phyloP scores from a whole-genome alignment of 92 coral and sea anemone species.

The Palythoa caribaeorum region DNA sequence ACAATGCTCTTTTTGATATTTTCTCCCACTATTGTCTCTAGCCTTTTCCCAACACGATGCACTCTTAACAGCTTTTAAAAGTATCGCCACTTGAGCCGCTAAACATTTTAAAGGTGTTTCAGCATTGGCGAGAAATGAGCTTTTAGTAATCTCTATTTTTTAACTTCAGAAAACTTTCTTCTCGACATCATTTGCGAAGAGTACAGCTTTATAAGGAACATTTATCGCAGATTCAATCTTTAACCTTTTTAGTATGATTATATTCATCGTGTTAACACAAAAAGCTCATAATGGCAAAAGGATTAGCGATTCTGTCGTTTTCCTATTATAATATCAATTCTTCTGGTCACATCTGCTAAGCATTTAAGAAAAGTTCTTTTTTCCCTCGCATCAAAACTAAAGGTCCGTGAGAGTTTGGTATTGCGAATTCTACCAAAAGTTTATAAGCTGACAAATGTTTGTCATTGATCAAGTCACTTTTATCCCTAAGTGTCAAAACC shows the following conservation, averaged over 20 bases:
- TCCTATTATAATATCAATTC: not conserved
- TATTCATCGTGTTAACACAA: not conserved
- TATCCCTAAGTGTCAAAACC: conserved; percentile 28
- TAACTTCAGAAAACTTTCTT: no score
- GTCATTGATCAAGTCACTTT: not conserved
- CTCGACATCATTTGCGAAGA: no score
- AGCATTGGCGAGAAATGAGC: no score
- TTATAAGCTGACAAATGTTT: conserved; percentile 5
- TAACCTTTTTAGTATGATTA: no score
- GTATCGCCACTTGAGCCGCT: no score
- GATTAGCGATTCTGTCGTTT: not conserved
- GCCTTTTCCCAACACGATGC: not conserved
- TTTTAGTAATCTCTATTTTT: no score
- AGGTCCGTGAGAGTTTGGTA: not conserved
- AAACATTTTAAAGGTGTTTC: no score
- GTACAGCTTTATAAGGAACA: no score
- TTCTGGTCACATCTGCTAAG: not conserved
- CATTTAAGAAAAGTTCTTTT: not conserved
- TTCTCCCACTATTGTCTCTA: no score
- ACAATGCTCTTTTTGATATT: conserved; percentile 6
- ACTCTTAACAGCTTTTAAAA: not conserved
- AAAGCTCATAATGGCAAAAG: not conserved
- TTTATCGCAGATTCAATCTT: no score
- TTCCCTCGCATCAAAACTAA: not conserved
- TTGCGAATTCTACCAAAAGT: not conserved